phyloP scores from a whole-genome alignment of 2,113 vertebrate genomes.

The Albula glossodonta region DNA sequence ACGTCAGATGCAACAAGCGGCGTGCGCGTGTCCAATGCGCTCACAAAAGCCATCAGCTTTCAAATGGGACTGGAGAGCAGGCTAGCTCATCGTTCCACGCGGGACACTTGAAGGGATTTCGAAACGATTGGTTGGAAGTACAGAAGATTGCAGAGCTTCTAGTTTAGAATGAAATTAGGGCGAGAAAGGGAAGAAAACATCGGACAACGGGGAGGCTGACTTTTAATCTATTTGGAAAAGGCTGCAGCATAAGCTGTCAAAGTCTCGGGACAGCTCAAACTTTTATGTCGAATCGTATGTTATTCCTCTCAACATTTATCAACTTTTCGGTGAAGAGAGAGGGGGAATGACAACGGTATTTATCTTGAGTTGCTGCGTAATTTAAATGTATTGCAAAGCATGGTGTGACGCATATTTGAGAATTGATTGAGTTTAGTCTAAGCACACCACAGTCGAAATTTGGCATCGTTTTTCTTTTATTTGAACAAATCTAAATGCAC shows the following conservation, averaged over 20 bases:
- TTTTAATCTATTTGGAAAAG: background rate
- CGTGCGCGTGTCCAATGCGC: constrained; percentile 44
- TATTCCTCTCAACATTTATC: background rate
- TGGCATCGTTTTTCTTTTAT: background rate
- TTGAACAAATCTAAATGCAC: background rate
- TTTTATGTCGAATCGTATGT: background rate
- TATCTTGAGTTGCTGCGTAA: background rate
- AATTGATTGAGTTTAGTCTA: background rate
- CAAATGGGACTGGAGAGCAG: constrained; percentile 28
- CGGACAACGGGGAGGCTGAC: background rate
- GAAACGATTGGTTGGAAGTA: constrained; percentile 9
- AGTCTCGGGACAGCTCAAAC: background rate
- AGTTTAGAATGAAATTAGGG: constrained; percentile 2
- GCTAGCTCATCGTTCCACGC: constrained; percentile 10
- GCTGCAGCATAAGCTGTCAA: background rate
- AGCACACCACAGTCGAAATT: background rate
- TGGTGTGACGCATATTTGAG: background rate
- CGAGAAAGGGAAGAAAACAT: constrained; percentile 6
- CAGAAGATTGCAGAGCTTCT: background rate
- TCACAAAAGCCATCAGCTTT: constrained; percentile 51
- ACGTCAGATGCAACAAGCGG: constrained; percentile 46
- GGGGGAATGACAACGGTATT: background rate
- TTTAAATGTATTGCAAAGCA: background rate
- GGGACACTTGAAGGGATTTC: constrained; percentile 21
- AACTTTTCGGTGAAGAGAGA: background rate